Percentiles rank a stretch among this genome's conserved stretches.
Evolutionary conservation across 2,797 vertebrate species (phyloP).

Genomic region (Hoplostethus atlanticus): DNA sequence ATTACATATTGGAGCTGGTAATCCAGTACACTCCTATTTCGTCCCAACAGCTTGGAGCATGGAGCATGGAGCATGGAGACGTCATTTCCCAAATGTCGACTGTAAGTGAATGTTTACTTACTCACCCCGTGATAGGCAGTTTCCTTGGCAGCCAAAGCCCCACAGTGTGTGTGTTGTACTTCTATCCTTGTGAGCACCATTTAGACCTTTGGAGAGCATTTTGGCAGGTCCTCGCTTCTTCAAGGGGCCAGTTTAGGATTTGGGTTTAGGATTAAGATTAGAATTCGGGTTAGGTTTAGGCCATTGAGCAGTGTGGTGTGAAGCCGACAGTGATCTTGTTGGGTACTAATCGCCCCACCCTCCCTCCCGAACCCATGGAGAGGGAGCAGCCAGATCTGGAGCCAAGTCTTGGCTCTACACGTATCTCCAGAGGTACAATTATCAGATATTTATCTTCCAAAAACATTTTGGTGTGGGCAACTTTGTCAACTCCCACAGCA

Average conservation of each 20-base stretch:
- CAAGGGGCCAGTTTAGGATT: too few relatives aligned
- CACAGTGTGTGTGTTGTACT: not conserved
- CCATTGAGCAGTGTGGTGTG: too few relatives aligned
- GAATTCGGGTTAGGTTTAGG: too few relatives aligned
- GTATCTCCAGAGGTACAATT: slow-evolving; percentile 52
- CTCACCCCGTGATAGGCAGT: not conserved
- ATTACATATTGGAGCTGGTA: not conserved
- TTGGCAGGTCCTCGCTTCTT: too few relatives aligned
- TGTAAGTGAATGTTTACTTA: slow-evolving; percentile 40
- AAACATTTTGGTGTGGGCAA: slow-evolving; percentile 17
- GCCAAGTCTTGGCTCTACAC: slow-evolving; percentile 11
- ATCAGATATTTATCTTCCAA: slow-evolving; percentile 60
- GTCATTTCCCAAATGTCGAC: slow-evolving; percentile 12
- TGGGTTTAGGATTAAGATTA: too few relatives aligned
- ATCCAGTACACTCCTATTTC: slow-evolving; percentile 28
- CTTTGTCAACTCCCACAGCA: not conserved
- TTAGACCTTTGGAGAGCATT: too few relatives aligned
- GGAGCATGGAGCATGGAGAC: too few relatives aligned
- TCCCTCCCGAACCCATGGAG: slow-evolving; percentile 23
- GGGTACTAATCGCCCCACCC: slow-evolving; percentile 39
- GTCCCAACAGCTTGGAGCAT: slow-evolving; percentile 1
- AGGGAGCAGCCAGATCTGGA: slow-evolving; percentile 26
- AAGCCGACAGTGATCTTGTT: slow-evolving; percentile 27
- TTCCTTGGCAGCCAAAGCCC: not conserved
- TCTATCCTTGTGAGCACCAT: too few relatives aligned